Conservation (phyloP, 2,888 invertebrate genomes). For the Entomobrya proxima region DNA sequence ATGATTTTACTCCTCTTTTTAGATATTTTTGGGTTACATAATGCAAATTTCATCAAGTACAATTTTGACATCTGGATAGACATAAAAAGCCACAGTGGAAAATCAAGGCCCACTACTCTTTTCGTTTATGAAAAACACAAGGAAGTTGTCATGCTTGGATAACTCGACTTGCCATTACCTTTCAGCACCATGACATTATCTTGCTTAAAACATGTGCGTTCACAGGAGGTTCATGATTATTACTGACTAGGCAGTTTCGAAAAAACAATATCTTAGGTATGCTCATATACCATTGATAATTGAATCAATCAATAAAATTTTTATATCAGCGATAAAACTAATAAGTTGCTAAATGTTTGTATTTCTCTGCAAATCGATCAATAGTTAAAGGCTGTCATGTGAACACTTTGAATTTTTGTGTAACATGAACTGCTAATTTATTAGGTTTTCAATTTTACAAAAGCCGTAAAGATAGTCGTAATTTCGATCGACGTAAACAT, state of each 20-base stretch:
- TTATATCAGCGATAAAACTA: constrained; percentile 14
- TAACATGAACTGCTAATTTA: constrained; percentile 7
- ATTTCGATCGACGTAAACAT: background rate
- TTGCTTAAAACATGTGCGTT: background rate
- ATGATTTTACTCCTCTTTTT: background rate
- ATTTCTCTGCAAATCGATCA: constrained; percentile 9
- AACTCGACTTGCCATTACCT: background rate
- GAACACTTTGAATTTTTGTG: background rate
- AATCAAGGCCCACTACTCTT: constrained; percentile 25
- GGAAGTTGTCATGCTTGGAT: constrained; percentile 3
- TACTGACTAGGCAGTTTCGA: too few species aligned
- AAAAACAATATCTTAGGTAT: too few species aligned
- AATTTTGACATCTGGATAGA: constrained; percentile 1
- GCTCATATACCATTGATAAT: constrained; percentile 2
- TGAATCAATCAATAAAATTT: constrained; percentile 30
- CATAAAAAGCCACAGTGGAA: background rate
- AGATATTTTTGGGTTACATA: constrained; percentile 25
- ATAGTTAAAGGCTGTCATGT: background rate
- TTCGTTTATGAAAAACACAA: constrained; percentile 9
- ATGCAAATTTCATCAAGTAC: constrained; percentile 8
- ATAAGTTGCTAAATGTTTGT: constrained; percentile 25
- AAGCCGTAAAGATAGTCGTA: background rate
- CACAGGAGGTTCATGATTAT: too few species aligned
- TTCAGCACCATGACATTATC: background rate
- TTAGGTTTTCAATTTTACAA: constrained; percentile 9